Conservation (phyloP, 2,888 invertebrate genomes). For the Noctuana brunneofusca region DNA sequence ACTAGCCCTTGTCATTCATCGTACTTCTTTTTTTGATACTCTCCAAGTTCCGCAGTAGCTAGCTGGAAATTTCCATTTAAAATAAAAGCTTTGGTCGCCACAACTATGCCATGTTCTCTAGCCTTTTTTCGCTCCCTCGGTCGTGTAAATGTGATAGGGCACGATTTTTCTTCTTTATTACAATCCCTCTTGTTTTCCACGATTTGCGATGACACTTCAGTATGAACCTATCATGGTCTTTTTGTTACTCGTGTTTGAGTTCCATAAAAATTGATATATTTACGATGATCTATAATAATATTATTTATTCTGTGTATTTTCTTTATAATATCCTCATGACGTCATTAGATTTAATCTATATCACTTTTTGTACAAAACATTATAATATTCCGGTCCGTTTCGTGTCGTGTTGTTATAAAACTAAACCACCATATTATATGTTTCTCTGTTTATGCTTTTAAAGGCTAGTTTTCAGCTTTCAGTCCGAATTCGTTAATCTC, state of each 20-base stretch:
- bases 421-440: background rate
- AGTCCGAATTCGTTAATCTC: background rate
- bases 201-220: constrained; percentile 35
- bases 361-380: too few relatives aligned
- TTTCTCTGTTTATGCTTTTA: background rate
- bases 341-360: too few relatives aligned
- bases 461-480: background rate
- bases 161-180: constrained; percentile 36
- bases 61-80: background rate
- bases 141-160: constrained; percentile 34
- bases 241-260: constrained; percentile 21
- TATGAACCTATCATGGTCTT: constrained; percentile 32
- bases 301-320: background rate
- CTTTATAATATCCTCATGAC: too few relatives aligned
- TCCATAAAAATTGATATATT: too few relatives aligned
- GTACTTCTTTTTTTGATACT: too few relatives aligned
- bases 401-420: too few relatives aligned
- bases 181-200: constrained; percentile 29
- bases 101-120: constrained; percentile 8
- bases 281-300: background rate
- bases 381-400: too few relatives aligned
- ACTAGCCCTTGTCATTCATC: constrained; percentile 18
- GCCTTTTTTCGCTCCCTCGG: constrained; percentile 24
- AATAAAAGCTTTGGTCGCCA: background rate
- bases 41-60: too few relatives aligned